Evolutionary conservation across 2,888 invertebrate species (phyloP).

Genomic region (Drepana falcataria): DNA sequence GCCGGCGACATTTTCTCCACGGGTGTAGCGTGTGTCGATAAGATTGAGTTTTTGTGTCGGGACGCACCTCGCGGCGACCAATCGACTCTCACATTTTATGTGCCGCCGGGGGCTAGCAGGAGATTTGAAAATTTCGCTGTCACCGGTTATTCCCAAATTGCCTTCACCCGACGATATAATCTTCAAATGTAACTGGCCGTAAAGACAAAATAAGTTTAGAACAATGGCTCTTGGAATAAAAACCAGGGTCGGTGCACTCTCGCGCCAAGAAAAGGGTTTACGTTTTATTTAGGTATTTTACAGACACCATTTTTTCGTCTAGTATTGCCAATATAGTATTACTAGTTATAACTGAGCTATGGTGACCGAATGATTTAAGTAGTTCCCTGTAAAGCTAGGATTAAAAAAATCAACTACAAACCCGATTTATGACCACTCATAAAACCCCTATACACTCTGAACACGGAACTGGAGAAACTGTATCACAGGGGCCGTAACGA

Average conservation of each 20-base stretch:
- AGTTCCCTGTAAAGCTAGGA: no score
- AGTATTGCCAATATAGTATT: no score
- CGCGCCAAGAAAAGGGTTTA: slow-evolving; percentile 2
- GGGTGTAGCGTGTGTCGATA: slow-evolving; percentile 19
- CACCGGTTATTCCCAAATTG: slow-evolving; percentile 53
- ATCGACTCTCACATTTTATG: slow-evolving; percentile 34
- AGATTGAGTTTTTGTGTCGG: slow-evolving; percentile 49
- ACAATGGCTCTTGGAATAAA: slow-evolving; percentile 6
- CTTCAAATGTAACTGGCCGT: slow-evolving; percentile 62
- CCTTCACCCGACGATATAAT: slow-evolving; percentile 43
- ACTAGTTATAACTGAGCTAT: no score
- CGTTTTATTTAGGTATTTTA: no score
- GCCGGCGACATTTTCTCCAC: neutral
- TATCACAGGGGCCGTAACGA: no score
- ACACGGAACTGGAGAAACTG: no score
- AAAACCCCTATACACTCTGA: no score
- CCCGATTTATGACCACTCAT: no score
- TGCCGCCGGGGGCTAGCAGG: slow-evolving; percentile 30
- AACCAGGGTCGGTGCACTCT: slow-evolving; percentile 8
- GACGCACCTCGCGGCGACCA: slow-evolving; percentile 49
- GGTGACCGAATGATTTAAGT: no score
- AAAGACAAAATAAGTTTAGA: slow-evolving; percentile 49
- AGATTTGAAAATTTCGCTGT: slow-evolving; percentile 51
- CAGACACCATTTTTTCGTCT: no score
- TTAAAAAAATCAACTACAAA: no score